Conservation (phyloP, 37 sponge, comb jelly and placozoan species). For the Beroe forskalii region DNA sequence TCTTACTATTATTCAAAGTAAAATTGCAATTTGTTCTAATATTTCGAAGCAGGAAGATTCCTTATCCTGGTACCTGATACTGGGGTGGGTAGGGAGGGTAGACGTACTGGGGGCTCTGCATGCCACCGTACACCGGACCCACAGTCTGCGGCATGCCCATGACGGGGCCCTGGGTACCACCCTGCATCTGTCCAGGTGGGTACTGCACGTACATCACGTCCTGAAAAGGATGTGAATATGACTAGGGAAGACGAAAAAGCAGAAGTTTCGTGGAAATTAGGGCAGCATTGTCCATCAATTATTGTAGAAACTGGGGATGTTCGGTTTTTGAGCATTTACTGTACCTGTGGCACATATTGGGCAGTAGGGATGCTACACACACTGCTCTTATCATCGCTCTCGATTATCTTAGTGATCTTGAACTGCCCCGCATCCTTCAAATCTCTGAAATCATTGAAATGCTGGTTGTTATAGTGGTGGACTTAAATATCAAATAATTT, state of each 20-base stretch:
- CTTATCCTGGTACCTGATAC: neutral
- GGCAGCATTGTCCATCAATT: too few species aligned
- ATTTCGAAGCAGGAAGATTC: too few species aligned
- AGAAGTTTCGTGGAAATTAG: too few species aligned
- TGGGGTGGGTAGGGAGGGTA: constrained; percentile 18
- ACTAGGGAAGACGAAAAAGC: too few species aligned
- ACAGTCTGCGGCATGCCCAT: neutral
- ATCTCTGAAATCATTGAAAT: constrained; percentile 43
- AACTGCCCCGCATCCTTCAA: constrained; percentile 25
- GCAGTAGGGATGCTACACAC: constrained; percentile 20
- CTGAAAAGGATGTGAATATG: neutral
- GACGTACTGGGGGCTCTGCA: neutral
- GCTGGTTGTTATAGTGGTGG: too few species aligned
- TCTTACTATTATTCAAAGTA: too few species aligned
- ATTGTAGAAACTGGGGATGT: neutral
- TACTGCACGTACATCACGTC: constrained; percentile 27
- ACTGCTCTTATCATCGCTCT: constrained; percentile 44
- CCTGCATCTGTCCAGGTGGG: neutral
- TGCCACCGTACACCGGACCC: neutral
- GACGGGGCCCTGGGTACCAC: neutral
- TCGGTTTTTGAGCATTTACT: too few species aligned
- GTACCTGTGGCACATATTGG: constrained; percentile 4
- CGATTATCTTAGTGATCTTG: constrained; percentile 51
- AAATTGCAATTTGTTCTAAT: too few species aligned
- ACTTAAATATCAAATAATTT: too few species aligned